These are phyloP conservation scores for Puffinus mauretanicus DNA, from an alignment of 2,113 vertebrate species.

Conservation along the genomic window DNA sequence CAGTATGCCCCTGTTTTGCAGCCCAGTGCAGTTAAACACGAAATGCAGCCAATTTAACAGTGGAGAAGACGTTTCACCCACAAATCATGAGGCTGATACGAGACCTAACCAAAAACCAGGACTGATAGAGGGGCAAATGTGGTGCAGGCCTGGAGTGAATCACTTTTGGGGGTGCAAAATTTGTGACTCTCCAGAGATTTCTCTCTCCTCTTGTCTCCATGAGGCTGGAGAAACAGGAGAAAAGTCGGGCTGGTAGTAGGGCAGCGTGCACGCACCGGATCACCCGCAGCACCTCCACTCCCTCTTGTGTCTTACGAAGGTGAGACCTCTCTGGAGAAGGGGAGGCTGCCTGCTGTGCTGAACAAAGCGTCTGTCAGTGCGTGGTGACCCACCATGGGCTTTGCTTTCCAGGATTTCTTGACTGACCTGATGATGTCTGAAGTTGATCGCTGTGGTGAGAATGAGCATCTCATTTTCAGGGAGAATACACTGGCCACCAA, in stretches of 20 bases:
- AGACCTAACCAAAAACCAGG: fast-evolving
- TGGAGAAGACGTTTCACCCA: not conserved
- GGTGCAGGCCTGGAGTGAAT: not conserved
- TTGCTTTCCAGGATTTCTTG: constrained; percentile 89
- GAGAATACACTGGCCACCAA: constrained; percentile 98
- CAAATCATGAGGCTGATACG: fast-evolving
- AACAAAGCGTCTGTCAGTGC: not conserved
- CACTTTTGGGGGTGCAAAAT: not conserved
- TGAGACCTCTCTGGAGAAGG: not conserved
- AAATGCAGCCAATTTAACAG: not conserved
- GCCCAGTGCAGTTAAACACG: not conserved
- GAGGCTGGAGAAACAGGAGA: not conserved
- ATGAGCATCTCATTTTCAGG: constrained; percentile 98
- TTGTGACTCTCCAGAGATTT: not conserved
- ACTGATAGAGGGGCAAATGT: fast-evolving
- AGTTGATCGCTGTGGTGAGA: constrained; percentile 97
- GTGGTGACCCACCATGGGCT: constrained; percentile 23
- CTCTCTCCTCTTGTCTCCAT: fast-evolving
- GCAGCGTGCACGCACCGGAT: not conserved
- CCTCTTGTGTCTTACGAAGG: fast-evolving
- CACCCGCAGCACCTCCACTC: not conserved
- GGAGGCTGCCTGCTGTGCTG: not conserved
- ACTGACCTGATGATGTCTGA: constrained; percentile 99
- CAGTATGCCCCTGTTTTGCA: not conserved
- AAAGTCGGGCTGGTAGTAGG: not conserved